Conservation (phyloP, 2,113 vertebrate genomes). For the Pomatostomus ruficeps region DNA sequence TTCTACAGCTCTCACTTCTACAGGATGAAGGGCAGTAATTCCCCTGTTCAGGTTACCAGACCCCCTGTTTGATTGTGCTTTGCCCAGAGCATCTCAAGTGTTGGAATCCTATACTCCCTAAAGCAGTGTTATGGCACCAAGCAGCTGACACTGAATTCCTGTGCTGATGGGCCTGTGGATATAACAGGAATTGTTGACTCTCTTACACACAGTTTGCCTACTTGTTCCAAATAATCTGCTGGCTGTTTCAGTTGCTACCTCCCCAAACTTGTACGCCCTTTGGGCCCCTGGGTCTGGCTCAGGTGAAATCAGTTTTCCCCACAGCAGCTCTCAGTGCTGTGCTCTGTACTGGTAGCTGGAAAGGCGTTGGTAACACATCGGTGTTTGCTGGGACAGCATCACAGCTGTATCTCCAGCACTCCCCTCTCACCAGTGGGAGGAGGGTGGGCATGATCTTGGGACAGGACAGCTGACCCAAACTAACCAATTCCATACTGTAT, state of each 20-base stretch:
- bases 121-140: neutral
- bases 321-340: neutral
- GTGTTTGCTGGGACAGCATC: neutral
- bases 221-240: neutral
- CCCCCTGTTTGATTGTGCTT: neutral
- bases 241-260: neutral
- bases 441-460: neutral
- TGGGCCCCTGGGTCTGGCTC: neutral
- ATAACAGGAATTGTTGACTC: neutral
- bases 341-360: neutral
- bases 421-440: neutral
- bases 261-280: neutral
- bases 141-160: neutral
- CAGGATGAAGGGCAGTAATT: neutral
- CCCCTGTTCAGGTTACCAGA: neutral
- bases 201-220: neutral
- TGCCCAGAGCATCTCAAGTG: neutral
- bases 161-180: neutral
- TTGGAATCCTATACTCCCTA: neutral
- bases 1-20: constrained; percentile 22
- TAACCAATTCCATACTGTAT: neutral
- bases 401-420: neutral
- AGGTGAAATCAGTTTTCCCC: neutral
- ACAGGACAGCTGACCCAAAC: neutral
- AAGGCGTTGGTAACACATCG: neutral